phyloP scores from a whole-genome alignment of 2,888 invertebrate species.

The Bombylius discolor region DNA sequence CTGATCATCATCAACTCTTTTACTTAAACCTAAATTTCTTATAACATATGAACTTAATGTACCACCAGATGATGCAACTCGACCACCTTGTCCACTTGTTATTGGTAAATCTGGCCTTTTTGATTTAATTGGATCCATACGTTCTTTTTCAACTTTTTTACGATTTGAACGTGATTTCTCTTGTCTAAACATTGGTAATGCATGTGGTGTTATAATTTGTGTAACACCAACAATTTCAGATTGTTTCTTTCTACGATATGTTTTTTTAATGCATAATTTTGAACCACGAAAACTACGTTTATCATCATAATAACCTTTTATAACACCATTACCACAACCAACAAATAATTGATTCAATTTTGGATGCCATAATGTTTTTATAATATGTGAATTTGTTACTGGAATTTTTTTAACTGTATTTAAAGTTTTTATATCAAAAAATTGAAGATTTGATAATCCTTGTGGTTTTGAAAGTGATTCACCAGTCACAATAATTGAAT shows the following conservation, averaged over 20 bases:
- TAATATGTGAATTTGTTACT: constrained; percentile 68
- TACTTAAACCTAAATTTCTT: constrained; percentile 85
- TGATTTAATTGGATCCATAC: constrained; percentile 75
- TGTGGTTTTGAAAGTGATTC: constrained; percentile 59
- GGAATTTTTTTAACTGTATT: constrained; percentile 59
- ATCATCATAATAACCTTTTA: constrained; percentile 85
- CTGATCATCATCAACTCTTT: constrained; percentile 84
- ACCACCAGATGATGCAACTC: constrained; percentile 87
- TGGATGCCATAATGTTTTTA: constrained; percentile 90
- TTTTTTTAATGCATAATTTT: constrained; percentile 74
- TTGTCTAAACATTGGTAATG: constrained; percentile 87
- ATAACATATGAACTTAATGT: constrained; percentile 92
- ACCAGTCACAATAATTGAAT: constrained; percentile 76
- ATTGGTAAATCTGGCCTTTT: constrained; percentile 73
- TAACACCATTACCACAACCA: constrained; percentile 79
- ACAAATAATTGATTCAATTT: constrained; percentile 94
- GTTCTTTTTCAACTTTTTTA: constrained; percentile 82
- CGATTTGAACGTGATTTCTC: constrained; percentile 78
- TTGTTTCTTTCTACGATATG: constrained; percentile 62
- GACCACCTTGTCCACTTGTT: constrained; percentile 81
- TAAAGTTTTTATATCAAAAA: constrained; percentile 68
- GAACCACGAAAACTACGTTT: constrained; percentile 80
- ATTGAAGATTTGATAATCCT: constrained; percentile 55
- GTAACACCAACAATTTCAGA: constrained; percentile 79
- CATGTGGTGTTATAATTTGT: constrained; percentile 93